phyloP scores from a whole-genome alignment of 2,113 vertebrate genomes.

The Tachysurus fulvidraco region DNA sequence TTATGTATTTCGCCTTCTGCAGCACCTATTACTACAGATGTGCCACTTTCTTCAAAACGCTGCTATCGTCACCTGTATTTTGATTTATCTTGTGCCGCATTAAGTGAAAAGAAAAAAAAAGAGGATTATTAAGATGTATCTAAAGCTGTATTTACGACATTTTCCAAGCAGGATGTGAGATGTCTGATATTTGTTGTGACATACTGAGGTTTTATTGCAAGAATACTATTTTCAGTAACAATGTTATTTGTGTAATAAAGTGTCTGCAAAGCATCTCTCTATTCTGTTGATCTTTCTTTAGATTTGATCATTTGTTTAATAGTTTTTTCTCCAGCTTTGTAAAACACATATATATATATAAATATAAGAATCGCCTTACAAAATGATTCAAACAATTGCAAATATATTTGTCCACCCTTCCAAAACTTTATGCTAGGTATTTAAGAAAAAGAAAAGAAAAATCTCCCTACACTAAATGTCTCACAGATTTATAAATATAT shows the following conservation, averaged over 20 bases:
- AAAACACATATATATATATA: too few species aligned
- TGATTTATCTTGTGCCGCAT: conserved; percentile 82
- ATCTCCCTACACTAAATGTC: not conserved
- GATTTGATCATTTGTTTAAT: not conserved
- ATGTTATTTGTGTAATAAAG: conserved; percentile 99
- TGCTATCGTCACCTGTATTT: conserved; percentile 87
- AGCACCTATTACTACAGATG: conserved; percentile 76
- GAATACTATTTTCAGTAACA: conserved; percentile 99
- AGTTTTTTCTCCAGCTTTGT: too few species aligned
- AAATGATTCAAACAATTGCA: too few species aligned
- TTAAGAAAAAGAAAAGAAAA: not conserved
- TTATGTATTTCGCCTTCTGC: conserved; percentile 79
- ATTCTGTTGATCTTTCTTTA: not conserved
- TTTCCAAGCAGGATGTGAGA: conserved; percentile 77
- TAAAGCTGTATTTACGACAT: conserved; percentile 75
- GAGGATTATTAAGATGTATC: conserved; percentile 75
- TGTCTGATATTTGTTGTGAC: conserved; percentile 90
- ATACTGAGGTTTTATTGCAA: conserved; percentile 92
- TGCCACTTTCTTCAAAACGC: conserved; percentile 80
- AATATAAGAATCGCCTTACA: too few species aligned
- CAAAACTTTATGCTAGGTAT: not conserved
- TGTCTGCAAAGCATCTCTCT: conserved; percentile 89
- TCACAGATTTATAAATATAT: not conserved
- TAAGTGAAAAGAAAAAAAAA: conserved; percentile 59
- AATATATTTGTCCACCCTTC: too few species aligned